A percentile compares a stretch with the other conserved stretches of the same genome.
Evolutionary conservation across 2,113 vertebrate genomes (phyloP).

Genomic region (Eulemur rufifrons): DNA sequence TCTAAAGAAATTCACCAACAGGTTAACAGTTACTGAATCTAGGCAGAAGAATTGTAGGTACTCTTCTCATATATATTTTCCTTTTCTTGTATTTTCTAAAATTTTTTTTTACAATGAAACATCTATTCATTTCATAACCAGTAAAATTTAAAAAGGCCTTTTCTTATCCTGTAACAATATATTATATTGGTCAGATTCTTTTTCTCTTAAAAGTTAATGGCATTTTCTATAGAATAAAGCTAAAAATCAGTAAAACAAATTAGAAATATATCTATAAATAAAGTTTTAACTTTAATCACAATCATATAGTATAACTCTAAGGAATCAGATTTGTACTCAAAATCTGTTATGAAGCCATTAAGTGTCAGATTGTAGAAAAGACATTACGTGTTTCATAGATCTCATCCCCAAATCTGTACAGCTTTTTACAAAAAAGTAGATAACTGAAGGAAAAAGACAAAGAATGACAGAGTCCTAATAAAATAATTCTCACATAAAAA

Average conservation of each 20-base stretch:
- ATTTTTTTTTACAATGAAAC: constrained; percentile 1
- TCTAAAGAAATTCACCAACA: constrained; percentile 34
- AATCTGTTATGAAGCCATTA: constrained; percentile 15
- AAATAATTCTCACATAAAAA: constrained; percentile 24
- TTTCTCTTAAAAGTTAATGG: constrained; percentile 17
- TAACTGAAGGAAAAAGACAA: constrained; percentile 33
- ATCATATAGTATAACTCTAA: background rate
- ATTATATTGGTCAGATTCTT: background rate
- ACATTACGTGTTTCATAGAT: background rate
- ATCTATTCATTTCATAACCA: constrained; percentile 12
- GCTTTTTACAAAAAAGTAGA: background rate
- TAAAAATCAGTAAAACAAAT: constrained; percentile 45
- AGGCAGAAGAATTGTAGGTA: background rate
- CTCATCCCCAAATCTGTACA: background rate
- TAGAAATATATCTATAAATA: constrained; percentile 7
- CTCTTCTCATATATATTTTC: background rate
- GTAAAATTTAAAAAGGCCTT: background rate
- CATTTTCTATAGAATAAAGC: constrained; percentile 23
- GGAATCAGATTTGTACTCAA: background rate
- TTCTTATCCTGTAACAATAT: background rate
- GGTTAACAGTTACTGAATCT: constrained; percentile 35
- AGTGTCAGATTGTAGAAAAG: background rate
- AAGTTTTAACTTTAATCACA: constrained; percentile 32
- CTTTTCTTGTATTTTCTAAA: background rate
- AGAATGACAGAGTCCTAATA: background rate